Base-by-base conservation (phyloP, 2,888 invertebrate genomes). In the Drosophila lacicola region DNA sequence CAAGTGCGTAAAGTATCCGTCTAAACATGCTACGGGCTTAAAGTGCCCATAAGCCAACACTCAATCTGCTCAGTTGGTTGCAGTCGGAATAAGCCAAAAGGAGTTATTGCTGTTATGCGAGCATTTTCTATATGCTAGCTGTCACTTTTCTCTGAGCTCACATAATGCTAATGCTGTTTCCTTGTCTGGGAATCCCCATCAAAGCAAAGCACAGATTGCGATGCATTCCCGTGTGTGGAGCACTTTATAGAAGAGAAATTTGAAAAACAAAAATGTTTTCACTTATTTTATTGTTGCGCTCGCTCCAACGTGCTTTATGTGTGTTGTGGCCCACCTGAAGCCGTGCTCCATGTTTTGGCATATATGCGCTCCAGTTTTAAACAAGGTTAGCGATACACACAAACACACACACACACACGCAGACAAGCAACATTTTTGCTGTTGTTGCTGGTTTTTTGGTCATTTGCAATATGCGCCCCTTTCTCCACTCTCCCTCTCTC, bases 351-450 rank as follows among this genome's bases (percentile, higher is more conserved):
- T 42, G 55, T 45, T 36, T 36, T 55, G 60, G 46, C 44, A 76
- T 88, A 83, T 74, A 80, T 67, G 74, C 84, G 89, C 77, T 80
- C 89, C 74, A 83, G 74, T 83, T 83, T 88, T 77, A 72, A 83
- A 83, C 89, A 89, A 89, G 83, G 83, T 89, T 83, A 86, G 63
- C 61, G n/a, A 55, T n/a, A 21, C 49, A 42, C 47, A 50, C 56
- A 65, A 42, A 63, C 44, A 70, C 36, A 53, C 46, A 58, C 47
- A 67, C 50, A 55, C 44, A 39, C 45, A 67, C 66, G 61, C 39
- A 60, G 10, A 41, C 36, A 50, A 86, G 68, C 17, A 53, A 68
- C 70, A 58, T 71, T 84, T 68, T 19, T 71, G 66, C 63, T 67
- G 65, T 70, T 82, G 75, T 72, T 65, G 64, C 50, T 71, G 42